Evolutionary conservation across 2,113 vertebrate genomes (phyloP).

Genomic region (Eptatretus burgeri): DNA sequence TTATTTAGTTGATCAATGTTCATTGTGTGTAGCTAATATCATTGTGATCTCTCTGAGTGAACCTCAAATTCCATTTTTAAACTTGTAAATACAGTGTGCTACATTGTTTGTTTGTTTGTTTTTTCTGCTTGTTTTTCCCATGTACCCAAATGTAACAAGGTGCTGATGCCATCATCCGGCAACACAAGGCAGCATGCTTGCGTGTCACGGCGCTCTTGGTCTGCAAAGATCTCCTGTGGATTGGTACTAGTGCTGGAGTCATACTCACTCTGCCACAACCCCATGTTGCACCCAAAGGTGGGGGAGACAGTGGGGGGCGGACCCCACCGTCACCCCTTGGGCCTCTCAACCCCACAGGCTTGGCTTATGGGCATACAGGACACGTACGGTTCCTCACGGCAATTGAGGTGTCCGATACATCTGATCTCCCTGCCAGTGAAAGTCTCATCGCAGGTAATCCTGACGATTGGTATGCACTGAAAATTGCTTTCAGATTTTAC

Average conservation of each 20-base stretch:
- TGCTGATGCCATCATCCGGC: conserved; percentile 78
- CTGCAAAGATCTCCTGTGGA: conserved; percentile 77
- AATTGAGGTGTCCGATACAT: conserved; percentile 59
- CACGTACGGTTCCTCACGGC: conserved; percentile 81
- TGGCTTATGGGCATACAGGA: conserved; percentile 73
- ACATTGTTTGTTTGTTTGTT: too few species aligned
- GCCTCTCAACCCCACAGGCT: conserved; percentile 36
- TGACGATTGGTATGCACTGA: too few species aligned
- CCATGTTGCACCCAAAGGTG: not conserved
- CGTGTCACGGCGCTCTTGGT: conserved; percentile 66
- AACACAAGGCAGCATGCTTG: conserved; percentile 84
- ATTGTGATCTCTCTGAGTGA: too few species aligned
- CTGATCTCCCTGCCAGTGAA: conserved; percentile 26
- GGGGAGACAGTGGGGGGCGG: conserved; percentile 14
- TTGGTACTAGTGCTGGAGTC: conserved; percentile 78
- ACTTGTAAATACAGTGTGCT: too few species aligned
- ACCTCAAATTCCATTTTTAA: too few species aligned
- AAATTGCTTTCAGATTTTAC: too few species aligned
- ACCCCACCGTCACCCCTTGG: conserved; percentile 17
- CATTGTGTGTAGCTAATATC: too few species aligned
- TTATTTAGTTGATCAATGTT: too few species aligned
- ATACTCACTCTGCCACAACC: conserved; percentile 45
- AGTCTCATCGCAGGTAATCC: too few species aligned
- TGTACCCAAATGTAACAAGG: conserved; percentile 18
- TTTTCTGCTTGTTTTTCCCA: too few species aligned